Evolutionary conservation across 2,797 vertebrate genomes (phyloP).

Genomic region (Spondyliosoma cantharus): DNA sequence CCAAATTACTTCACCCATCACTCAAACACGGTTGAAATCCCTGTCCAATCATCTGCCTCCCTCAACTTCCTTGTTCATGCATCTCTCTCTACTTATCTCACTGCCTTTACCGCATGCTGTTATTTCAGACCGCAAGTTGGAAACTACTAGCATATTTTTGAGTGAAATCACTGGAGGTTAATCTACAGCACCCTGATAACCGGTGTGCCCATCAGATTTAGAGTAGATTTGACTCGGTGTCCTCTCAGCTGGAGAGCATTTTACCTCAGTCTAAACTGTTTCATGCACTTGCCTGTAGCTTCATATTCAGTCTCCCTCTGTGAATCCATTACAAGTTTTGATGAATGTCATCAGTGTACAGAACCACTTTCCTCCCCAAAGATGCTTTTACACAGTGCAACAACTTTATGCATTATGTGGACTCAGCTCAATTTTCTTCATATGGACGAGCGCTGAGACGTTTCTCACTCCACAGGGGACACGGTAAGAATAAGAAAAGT

Average conservation of each 20-base stretch:
- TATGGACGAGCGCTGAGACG: neutral
- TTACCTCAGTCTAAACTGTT: constrained; percentile 16
- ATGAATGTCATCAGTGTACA: constrained; percentile 58
- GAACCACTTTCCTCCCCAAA: constrained; percentile 13
- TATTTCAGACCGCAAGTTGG: constrained; percentile 16
- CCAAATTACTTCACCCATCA: constrained; percentile 71
- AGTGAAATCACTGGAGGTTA: constrained; percentile 33
- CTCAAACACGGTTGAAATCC: constrained; percentile 40
- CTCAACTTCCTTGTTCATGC: constrained; percentile 12
- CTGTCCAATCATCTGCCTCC: constrained; percentile 11
- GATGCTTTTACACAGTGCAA: constrained; percentile 28
- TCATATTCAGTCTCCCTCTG: constrained; percentile 45
- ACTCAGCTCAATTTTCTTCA: constrained; percentile 35
- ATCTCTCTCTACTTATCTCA: neutral
- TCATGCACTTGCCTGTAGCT: constrained; percentile 30
- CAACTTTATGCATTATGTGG: constrained; percentile 25
- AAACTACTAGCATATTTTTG: constrained; percentile 29
- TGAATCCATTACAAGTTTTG: constrained; percentile 62
- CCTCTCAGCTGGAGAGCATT: constrained; percentile 32
- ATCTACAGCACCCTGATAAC: constrained; percentile 33
- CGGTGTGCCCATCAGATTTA: constrained; percentile 39
- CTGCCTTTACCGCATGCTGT: constrained; percentile 10
- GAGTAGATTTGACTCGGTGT: constrained; percentile 43
- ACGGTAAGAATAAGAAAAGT: constrained; percentile 61
- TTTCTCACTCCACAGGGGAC: constrained; percentile 26